Conservation (phyloP, 2,797 vertebrate species). For the Scolopax rusticola region DNA sequence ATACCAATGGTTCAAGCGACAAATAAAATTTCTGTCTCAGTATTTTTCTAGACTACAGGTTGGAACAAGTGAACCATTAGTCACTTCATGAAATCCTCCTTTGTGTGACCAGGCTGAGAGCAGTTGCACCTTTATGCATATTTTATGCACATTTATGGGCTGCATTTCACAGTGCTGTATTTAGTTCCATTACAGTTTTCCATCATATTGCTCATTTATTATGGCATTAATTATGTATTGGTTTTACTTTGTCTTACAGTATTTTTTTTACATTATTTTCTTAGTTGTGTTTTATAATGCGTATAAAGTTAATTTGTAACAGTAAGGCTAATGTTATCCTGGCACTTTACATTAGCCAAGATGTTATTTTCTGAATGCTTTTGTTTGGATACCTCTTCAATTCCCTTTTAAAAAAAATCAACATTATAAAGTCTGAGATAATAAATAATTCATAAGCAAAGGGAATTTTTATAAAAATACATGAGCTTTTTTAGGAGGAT, state of each 20-base stretch:
- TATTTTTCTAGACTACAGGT: slow-evolving; percentile 67
- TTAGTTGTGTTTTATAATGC: slow-evolving; percentile 59
- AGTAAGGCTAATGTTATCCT: slow-evolving; percentile 31
- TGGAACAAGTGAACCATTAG: slow-evolving; percentile 76
- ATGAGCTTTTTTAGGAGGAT: slow-evolving; percentile 22
- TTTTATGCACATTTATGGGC: slow-evolving; percentile 76
- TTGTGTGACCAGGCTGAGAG: slow-evolving; percentile 72
- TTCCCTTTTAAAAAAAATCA: not conserved
- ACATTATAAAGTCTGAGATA: not conserved
- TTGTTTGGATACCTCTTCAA: not conserved
- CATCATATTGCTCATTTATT: slow-evolving; percentile 75
- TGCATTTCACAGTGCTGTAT: slow-evolving; percentile 63
- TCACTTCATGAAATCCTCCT: slow-evolving; percentile 73
- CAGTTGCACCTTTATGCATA: slow-evolving; percentile 76
- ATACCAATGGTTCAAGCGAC: slow-evolving; percentile 59
- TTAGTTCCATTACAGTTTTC: slow-evolving; percentile 75
- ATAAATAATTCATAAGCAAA: slow-evolving; percentile 45
- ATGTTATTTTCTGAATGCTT: not conserved
- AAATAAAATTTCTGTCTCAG: slow-evolving; percentile 66
- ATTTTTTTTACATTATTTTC: slow-evolving; percentile 55
- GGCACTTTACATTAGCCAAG: slow-evolving; percentile 18
- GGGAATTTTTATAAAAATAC: slow-evolving; percentile 16
- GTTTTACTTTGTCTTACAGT: slow-evolving; percentile 53
- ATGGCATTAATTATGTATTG: slow-evolving; percentile 77
- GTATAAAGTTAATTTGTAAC: slow-evolving; percentile 60